Evolutionary conservation across 2,888 invertebrate genomes (phyloP).

Genomic region (Physocephala rufipes): DNA sequence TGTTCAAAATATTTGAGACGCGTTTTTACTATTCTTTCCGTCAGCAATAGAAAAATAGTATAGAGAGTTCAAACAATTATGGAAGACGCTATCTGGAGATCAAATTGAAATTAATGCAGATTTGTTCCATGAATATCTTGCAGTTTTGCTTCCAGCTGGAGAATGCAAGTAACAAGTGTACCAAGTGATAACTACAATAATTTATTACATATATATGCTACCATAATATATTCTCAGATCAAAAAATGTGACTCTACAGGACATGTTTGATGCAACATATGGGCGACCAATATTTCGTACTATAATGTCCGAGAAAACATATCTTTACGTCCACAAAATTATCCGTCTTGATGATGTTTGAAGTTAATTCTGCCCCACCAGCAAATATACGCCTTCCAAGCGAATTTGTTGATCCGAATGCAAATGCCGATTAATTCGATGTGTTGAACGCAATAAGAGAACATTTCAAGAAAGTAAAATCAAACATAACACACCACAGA

Average conservation of each 20-base stretch:
- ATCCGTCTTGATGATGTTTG: constrained; percentile 31
- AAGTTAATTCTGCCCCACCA: too few relatives aligned
- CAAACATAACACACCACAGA: too few relatives aligned
- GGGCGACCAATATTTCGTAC: constrained; percentile 25
- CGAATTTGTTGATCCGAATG: too few relatives aligned
- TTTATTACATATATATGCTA: too few relatives aligned
- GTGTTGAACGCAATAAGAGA: too few relatives aligned
- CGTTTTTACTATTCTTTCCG: background rate
- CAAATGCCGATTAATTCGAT: too few relatives aligned
- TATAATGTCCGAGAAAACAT: constrained; percentile 27
- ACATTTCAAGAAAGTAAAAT: too few relatives aligned
- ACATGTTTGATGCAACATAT: constrained; percentile 4
- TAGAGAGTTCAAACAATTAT: constrained; percentile 12
- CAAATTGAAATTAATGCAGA: background rate
- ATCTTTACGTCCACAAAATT: constrained; percentile 24
- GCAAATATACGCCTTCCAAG: too few relatives aligned
- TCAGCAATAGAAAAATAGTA: constrained; percentile 13
- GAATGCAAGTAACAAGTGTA: background rate
- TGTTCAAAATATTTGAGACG: background rate
- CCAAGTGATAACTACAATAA: background rate
- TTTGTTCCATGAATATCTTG: background rate
- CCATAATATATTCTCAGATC: too few relatives aligned
- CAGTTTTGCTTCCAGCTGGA: constrained; percentile 17
- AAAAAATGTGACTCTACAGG: constrained; percentile 24
- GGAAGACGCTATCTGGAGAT: constrained; percentile 14